Evolutionary conservation across 2,888 invertebrate species (phyloP).

Genomic region (Tipula unca): DNA sequence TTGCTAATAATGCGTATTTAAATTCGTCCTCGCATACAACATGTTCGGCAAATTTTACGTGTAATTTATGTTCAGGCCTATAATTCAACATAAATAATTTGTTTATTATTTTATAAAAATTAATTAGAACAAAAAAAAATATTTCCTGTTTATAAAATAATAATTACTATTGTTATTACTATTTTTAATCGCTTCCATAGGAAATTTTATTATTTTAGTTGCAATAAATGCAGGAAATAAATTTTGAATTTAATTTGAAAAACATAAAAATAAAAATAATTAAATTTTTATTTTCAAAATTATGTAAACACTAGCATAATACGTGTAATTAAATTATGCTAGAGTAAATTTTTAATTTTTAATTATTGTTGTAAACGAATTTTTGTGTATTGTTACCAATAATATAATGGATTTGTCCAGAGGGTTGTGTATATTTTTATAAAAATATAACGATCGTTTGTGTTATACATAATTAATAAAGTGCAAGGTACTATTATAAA

Average conservation of each 20-base stretch:
- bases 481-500: too few relatives aligned
- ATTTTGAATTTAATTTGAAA: neutral
- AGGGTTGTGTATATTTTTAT: too few relatives aligned
- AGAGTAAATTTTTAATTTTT: neutral
- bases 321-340: neutral
- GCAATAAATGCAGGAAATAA: neutral
- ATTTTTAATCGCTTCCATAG: neutral
- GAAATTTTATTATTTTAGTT: neutral
- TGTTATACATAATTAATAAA: too few relatives aligned
- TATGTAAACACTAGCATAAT: neutral
- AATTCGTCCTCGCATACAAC: constrained; percentile 99
- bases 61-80: constrained; percentile 94
- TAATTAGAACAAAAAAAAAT: neutral
- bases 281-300: neutral
- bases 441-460: too few relatives aligned
- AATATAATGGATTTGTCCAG: too few relatives aligned
- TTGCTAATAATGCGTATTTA: constrained; percentile 94
- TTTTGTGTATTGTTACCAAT: neutral
- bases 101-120: neutral
- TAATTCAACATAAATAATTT: neutral
- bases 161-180: neutral
- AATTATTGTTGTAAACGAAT: neutral
- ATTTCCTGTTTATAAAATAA: neutral
- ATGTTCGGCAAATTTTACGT: constrained; percentile 97
- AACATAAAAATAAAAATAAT: neutral